A percentile compares a stretch with the other conserved stretches of the same genome.
Conservation (phyloP, 1,140 invertebrate genomes). For the Chrysopa pallens region DNA sequence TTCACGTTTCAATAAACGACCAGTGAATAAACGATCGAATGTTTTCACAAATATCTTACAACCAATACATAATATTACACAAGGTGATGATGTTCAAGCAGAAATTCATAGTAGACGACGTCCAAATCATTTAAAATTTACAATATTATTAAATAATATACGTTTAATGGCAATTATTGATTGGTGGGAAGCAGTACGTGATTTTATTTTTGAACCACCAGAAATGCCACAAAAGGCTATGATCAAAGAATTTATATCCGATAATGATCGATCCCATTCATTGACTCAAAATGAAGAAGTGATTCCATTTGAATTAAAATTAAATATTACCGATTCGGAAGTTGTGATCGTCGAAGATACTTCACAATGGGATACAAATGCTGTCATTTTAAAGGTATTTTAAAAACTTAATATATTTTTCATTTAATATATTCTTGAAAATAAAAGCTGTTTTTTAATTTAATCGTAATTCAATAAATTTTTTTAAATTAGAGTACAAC, state of each 20-base stretch:
- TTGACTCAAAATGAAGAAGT: constrained; percentile 1
- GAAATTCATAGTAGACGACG: constrained; percentile 61
- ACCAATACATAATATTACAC: constrained; percentile 35
- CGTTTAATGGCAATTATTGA: constrained; percentile 83
- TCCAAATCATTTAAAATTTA: constrained; percentile 58
- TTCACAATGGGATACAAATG: constrained; percentile 72
- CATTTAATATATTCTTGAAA: neutral
- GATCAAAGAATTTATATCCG: neutral
- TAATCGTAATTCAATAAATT: constrained; percentile 2
- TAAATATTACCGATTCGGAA: constrained; percentile 92
- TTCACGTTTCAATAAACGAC: constrained; percentile 49
- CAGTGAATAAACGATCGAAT: constrained; percentile 55
- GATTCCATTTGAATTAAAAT: constrained; percentile 62
- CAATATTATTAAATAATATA: constrained; percentile 89
- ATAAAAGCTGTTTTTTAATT: neutral
- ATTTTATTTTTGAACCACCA: constrained; percentile 46
- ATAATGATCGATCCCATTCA: neutral
- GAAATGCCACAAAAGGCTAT: constrained; percentile 1
- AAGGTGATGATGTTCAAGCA: constrained; percentile 52
- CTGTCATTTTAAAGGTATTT: constrained; percentile 75
- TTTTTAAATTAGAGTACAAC: constrained; percentile 52
- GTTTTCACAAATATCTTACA: constrained; percentile 82
- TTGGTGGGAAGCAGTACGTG: constrained; percentile 74
- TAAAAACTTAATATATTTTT: too few species aligned
- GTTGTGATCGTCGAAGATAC: constrained; percentile 85